Percentiles rank a stretch among this genome's conserved stretches.
Conservation (phyloP, 2,797 vertebrate species). For the Oreonectes daqikongensis region DNA sequence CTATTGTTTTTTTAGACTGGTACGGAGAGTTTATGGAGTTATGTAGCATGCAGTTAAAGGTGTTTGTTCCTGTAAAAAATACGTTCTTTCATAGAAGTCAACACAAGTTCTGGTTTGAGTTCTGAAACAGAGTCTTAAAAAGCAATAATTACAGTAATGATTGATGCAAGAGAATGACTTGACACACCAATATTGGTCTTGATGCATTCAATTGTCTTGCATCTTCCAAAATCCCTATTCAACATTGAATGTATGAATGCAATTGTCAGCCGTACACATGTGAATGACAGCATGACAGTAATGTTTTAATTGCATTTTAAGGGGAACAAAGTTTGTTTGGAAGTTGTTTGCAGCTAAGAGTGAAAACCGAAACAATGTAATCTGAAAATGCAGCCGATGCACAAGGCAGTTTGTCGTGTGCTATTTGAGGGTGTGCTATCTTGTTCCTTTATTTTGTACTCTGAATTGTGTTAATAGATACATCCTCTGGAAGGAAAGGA, state of each 20-base stretch:
- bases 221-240: constrained; percentile 30
- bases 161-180: neutral
- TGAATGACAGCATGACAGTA: constrained; percentile 56
- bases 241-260: constrained; percentile 40
- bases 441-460: constrained; percentile 55
- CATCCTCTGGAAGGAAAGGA: constrained; percentile 54
- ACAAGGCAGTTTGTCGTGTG: constrained; percentile 60
- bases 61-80: too few relatives aligned
- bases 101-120: too few relatives aligned
- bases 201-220: constrained; percentile 4
- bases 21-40: too few relatives aligned
- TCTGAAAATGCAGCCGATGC: constrained; percentile 57
- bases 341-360: constrained; percentile 48
- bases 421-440: constrained; percentile 59
- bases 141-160: neutral
- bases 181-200: neutral
- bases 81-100: too few relatives aligned
- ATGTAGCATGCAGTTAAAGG: too few relatives aligned
- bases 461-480: constrained; percentile 63
- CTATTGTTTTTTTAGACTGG: too few relatives aligned
- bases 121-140: too few relatives aligned
- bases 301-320: constrained; percentile 54
- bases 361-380: constrained; percentile 56
- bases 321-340: constrained; percentile 35
- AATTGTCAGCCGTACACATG: constrained; percentile 39